These are phyloP conservation scores for Malurus melanocephalus DNA, from an alignment of 2,113 vertebrate species.

Conservation along the genomic window DNA sequence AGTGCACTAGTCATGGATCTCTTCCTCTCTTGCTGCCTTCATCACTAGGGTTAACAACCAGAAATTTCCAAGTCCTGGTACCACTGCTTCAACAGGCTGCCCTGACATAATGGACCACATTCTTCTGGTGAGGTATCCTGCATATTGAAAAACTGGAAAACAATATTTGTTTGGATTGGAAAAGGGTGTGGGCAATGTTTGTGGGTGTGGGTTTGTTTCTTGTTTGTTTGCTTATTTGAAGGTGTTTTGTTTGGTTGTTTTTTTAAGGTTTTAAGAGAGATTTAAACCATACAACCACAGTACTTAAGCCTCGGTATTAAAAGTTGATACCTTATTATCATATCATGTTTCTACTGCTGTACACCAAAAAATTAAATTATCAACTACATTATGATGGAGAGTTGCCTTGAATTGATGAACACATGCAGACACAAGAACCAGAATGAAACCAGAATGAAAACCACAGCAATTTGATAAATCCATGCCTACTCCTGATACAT, in stretches of 20 bases:
- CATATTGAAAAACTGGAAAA: background rate
- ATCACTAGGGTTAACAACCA: background rate
- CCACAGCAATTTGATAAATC: background rate
- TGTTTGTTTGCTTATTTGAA: background rate
- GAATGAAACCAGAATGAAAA: background rate
- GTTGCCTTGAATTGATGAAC: background rate
- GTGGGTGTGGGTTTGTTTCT: background rate
- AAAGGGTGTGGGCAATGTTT: rapidly evolving
- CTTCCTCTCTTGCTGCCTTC: background rate
- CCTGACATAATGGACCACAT: background rate
- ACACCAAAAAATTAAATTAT: background rate
- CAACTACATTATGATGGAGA: background rate
- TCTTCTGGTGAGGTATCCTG: background rate
- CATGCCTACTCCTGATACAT: background rate
- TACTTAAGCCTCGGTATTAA: background rate
- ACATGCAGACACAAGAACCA: background rate
- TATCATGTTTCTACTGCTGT: background rate
- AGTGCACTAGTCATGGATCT: background rate
- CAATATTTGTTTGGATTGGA: background rate
- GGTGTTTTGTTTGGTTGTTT: background rate
- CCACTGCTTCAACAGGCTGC: background rate
- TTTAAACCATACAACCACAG: background rate
- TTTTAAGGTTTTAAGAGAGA: background rate
- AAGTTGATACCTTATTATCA: background rate
- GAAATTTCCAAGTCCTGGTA: background rate